A percentile compares a stretch with the other conserved stretches of the same genome.
Conservation (phyloP, 2,113 vertebrate species). For the Hipposideros armiger region DNA sequence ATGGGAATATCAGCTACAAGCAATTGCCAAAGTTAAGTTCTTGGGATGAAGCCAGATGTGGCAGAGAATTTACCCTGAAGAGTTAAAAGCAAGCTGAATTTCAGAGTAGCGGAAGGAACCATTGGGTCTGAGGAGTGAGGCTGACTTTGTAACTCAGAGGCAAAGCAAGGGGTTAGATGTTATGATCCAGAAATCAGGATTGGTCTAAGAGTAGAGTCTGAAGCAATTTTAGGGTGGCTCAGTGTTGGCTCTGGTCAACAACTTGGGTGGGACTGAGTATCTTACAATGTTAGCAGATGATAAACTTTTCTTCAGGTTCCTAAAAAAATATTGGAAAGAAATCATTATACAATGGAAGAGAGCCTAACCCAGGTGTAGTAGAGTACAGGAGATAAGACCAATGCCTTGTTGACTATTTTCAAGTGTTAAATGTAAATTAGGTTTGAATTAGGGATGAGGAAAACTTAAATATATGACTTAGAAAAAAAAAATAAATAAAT, state of each 20-base stretch:
- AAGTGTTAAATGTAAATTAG: slow-evolving; percentile 41
- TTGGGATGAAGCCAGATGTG: neutral
- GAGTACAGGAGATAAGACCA: neutral
- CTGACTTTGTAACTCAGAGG: neutral
- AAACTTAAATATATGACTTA: neutral
- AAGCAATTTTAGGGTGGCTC: slow-evolving; percentile 19
- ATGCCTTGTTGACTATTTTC: slow-evolving; percentile 18
- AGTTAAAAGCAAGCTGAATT: neutral
- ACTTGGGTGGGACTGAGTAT: neutral
- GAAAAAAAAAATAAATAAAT: neutral
- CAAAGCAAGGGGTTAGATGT: neutral
- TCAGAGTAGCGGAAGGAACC: neutral
- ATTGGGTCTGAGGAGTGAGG: neutral
- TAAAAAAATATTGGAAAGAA: slow-evolving; percentile 27
- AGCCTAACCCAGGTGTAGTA: neutral
- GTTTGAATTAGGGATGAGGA: slow-evolving; percentile 4
- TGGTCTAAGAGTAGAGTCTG: slow-evolving; percentile 7
- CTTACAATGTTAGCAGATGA: neutral
- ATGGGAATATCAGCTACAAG: neutral
- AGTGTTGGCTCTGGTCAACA: neutral
- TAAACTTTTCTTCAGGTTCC: slow-evolving; percentile 37
- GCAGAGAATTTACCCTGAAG: neutral
- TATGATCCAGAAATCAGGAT: neutral
- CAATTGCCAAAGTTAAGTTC: neutral
- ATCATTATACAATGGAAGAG: neutral